These are phyloP conservation scores for Hyposoter dolosus DNA, from an alignment of 2,888 invertebrate genomes.

Conservation along the genomic window DNA sequence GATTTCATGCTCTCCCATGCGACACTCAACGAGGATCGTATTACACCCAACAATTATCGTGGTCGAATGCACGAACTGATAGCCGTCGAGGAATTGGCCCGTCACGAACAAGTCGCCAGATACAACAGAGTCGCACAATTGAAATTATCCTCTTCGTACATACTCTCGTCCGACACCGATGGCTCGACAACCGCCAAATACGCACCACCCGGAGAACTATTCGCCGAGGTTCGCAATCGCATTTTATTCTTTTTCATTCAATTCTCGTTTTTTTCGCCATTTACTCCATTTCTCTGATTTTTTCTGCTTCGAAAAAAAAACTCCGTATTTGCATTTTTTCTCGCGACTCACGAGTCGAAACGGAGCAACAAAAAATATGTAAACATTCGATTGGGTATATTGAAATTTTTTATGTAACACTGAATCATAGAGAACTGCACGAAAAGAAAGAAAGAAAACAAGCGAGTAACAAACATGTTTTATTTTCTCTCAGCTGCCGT, in stretches of 20 bases:
- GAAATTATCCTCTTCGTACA: constrained; percentile 88
- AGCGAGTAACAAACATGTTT: constrained; percentile 16
- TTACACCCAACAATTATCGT: constrained; percentile 90
- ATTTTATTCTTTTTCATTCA: constrained; percentile 32
- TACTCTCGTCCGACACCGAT: constrained; percentile 89
- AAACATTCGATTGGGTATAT: not conserved
- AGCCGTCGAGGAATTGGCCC: constrained; percentile 92
- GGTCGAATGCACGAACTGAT: constrained; percentile 91
- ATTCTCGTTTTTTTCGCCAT: not conserved
- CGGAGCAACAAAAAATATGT: not conserved
- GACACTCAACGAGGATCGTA: constrained; percentile 87
- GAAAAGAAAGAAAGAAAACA: not conserved
- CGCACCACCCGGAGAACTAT: constrained; percentile 91
- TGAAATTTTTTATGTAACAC: not conserved
- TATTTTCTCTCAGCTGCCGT: constrained; percentile 85
- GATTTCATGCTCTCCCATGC: constrained; percentile 90
- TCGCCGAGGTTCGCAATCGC: constrained; percentile 86
- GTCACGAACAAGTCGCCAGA: constrained; percentile 89
- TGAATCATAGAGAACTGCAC: not conserved
- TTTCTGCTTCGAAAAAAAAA: not conserved
- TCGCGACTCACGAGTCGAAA: not conserved
- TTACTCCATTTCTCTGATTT: not conserved
- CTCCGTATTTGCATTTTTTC: not conserved
- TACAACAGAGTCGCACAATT: constrained; percentile 89
- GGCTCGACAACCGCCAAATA: constrained; percentile 91